Conservation (phyloP, 2,113 vertebrate genomes). For the Sylvilagus bachmani region DNA sequence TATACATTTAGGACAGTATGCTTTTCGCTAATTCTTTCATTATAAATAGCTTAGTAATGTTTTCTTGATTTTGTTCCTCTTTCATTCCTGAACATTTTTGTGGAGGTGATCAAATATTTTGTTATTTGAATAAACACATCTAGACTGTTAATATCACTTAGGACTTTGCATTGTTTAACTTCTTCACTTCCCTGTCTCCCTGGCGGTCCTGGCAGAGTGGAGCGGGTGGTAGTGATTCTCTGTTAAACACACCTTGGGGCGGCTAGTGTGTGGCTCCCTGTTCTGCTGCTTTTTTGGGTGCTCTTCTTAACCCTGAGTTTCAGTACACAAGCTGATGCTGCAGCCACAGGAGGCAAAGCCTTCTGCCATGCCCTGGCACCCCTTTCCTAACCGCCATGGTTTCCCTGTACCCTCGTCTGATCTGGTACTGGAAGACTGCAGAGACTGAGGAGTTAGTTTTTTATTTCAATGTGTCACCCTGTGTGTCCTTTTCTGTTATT, state of each 20-base stretch:
- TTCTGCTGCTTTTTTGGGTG: constrained; percentile 57
- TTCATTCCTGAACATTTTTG: constrained; percentile 74
- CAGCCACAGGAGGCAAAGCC: constrained; percentile 35
- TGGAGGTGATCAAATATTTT: constrained; percentile 84
- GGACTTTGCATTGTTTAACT: constrained; percentile 87
- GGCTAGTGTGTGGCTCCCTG: constrained; percentile 72
- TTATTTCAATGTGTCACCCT: background rate
- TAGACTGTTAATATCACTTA: constrained; percentile 85
- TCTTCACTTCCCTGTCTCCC: constrained; percentile 72
- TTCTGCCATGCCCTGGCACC: background rate
- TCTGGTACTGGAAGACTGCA: constrained; percentile 25
- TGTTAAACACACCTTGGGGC: constrained; percentile 78
- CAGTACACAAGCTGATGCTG: constrained; percentile 72
- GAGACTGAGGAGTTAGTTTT: constrained; percentile 25
- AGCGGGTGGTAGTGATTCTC: constrained; percentile 80
- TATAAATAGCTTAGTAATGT: constrained; percentile 84
- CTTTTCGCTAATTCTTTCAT: constrained; percentile 82
- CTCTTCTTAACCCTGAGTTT: constrained; percentile 73
- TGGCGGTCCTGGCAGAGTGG: constrained; percentile 55
- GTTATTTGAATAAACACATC: constrained; percentile 87
- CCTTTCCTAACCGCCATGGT: constrained; percentile 20
- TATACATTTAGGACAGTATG: constrained; percentile 72
- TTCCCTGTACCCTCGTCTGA: constrained; percentile 59
- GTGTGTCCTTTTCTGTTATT: constrained; percentile 57
- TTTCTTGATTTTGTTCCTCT: constrained; percentile 76